Evolutionary conservation across 2,797 vertebrate genomes (phyloP).

Genomic region (Selene dorsalis): DNA sequence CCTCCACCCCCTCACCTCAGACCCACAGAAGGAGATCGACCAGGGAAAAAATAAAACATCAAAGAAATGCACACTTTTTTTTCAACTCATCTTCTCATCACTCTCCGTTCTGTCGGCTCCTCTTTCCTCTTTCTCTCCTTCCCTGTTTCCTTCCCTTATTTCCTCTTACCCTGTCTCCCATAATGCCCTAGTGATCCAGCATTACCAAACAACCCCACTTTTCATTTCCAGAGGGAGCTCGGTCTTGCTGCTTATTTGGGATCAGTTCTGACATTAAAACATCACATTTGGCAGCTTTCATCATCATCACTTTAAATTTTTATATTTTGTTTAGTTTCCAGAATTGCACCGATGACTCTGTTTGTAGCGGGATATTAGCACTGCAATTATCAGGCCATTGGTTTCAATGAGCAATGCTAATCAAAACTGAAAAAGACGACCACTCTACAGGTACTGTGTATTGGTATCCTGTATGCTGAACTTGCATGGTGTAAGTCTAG

Average conservation of each 20-base stretch:
- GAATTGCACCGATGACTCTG: background rate
- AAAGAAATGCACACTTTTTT: conserved; percentile 65
- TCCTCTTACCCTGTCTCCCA: conserved; percentile 1
- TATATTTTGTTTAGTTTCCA: conserved; percentile 6
- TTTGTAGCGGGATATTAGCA: conserved; percentile 33
- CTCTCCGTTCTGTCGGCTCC: conserved; percentile 40
- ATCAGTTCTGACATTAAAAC: conserved; percentile 37
- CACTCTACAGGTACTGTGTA: background rate
- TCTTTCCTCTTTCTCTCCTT: conserved; percentile 32
- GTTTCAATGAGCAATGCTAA: conserved; percentile 41
- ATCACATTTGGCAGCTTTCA: conserved; percentile 50
- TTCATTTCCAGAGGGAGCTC: conserved; percentile 24
- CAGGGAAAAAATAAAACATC: conserved; percentile 71
- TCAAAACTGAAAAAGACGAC: conserved; percentile 7
- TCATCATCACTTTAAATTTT: background rate
- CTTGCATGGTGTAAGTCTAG: background rate
- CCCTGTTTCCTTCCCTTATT: background rate
- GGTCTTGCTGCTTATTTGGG: conserved; percentile 41
- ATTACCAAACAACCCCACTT: conserved; percentile 42
- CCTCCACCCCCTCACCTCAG: conserved; percentile 4
- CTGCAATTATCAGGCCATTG: conserved; percentile 29
- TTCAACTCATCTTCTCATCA: conserved; percentile 65
- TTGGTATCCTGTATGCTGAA: background rate
- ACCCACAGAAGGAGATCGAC: conserved; percentile 66
- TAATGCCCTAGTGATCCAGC: conserved; percentile 52